Base-by-base conservation (phyloP, 1,140 invertebrate species). In the Tenebrio molitor region DNA sequence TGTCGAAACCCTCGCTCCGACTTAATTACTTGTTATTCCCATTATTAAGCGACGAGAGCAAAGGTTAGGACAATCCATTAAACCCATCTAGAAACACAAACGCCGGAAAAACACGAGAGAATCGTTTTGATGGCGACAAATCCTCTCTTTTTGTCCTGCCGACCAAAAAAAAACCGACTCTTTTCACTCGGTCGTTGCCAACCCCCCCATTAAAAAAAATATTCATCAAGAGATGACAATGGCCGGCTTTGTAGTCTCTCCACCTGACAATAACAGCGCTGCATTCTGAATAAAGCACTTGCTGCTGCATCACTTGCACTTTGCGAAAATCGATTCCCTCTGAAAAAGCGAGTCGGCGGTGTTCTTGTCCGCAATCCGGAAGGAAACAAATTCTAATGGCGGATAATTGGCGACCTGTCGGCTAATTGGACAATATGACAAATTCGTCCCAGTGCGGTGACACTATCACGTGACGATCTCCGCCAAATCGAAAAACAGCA, bases 151-250 rank as follows among this genome's bases (percentile, higher is more conserved):
- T n/a, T n/a, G 29, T 33, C 29, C 10, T 33, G 4, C 4, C 29
- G 10, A 33, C 29, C 29, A 10, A 5, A 33, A 33, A 10, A 33
- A 33, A 3, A 12, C 36, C n/a, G n/a, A n/a, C n/a, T n/a, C n/a
- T n/a, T n/a, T 12, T 7, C 5, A 8, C n/a, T 2, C n/a, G 36
- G 36, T 12, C 2, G 12, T 39, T 39, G 36, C 12, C 36, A 12
- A 39, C 36, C 36, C 10, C 15, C 6, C 12, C 50, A 29, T 29
- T 58, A 8, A 12, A 58, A 36, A 65, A 71, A 62, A 64, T 71
- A 67, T 53, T 74, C 75, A 74, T 76, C 74, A 76, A 76, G 65
- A 53, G 69, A 74, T 74, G 64, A 76, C 75, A 76, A 76, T 76
- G 65, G 69, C 21, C 58, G 72, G 14, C 73, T 76, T 76, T 76